Evolutionary conservation across 2,113 vertebrate species (phyloP).

Genomic region (Microcebus griseorufus): DNA sequence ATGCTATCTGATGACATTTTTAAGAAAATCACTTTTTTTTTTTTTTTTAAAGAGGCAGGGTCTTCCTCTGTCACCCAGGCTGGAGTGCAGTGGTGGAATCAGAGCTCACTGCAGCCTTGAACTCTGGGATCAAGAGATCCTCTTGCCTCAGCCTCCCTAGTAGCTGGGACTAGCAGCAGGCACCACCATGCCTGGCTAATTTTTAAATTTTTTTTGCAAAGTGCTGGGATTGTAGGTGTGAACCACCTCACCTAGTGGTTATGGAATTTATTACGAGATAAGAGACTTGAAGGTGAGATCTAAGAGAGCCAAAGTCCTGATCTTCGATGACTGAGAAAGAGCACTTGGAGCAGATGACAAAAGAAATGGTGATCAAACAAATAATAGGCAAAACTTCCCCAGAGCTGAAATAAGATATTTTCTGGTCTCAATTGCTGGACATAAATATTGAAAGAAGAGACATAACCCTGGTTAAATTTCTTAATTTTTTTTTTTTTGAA

Average conservation of each 20-base stretch:
- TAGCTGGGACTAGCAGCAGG: no score
- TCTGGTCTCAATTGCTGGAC: not conserved
- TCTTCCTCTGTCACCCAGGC: no score
- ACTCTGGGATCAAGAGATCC: no score
- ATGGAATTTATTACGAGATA: not conserved
- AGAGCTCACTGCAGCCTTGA: no score
- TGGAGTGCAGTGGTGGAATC: no score
- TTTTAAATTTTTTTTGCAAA: no score
- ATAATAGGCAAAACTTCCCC: not conserved
- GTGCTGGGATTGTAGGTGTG: no score
- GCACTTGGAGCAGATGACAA: not conserved
- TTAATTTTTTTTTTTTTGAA: not conserved
- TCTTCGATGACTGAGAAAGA: not conserved
- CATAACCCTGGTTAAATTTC: not conserved
- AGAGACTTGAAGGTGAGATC: not conserved
- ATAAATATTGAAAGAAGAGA: constrained; percentile 4
- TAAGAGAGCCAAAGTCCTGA: not conserved
- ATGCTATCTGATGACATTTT: not conserved
- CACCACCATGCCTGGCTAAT: no score
- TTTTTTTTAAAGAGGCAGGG: no score
- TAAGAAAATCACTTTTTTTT: not conserved
- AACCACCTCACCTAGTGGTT: not conserved
- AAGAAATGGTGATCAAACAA: not conserved
- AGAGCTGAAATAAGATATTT: not conserved
- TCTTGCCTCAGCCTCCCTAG: no score